Conservation (phyloP, 2,797 vertebrate genomes). For the Erethizon dorsatum region DNA sequence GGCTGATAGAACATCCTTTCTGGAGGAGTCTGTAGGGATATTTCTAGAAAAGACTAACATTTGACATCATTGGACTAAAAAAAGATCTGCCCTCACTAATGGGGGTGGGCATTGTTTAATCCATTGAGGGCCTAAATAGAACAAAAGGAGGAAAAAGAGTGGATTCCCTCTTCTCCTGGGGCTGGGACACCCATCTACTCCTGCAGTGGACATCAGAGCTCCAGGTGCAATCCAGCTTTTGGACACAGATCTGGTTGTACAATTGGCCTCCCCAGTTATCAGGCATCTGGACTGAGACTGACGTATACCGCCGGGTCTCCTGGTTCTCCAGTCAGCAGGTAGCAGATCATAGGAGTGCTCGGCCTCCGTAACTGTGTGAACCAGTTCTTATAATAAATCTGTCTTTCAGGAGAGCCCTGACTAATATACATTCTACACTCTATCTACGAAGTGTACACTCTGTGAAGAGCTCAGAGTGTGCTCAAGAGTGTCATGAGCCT, state of each 20-base stretch:
- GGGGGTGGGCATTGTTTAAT: not conserved
- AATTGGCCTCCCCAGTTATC: not conserved
- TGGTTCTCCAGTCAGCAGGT: not conserved
- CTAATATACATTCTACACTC: not conserved
- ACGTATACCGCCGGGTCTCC: not conserved
- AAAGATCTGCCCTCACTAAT: not conserved
- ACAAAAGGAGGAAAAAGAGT: not conserved
- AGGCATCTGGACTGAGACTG: not conserved
- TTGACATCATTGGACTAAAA: not conserved
- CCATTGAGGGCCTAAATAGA: not conserved
- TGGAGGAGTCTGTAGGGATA: not conserved
- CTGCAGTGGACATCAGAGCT: not conserved
- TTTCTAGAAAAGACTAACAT: not conserved
- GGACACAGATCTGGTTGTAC: not conserved
- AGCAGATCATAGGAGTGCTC: not conserved
- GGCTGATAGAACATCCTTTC: not conserved
- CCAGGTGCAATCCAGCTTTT: not conserved
- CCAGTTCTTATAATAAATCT: not conserved
- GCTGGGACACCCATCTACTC: not conserved
- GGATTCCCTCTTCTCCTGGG: not conserved
- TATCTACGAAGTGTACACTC: not conserved
- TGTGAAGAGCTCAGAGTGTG: not conserved
- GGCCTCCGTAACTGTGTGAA: not conserved
- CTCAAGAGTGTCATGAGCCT: not conserved
- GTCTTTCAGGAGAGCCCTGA: not conserved